Evolutionary conservation across 2,888 invertebrate species (phyloP).

Genomic region (Leptinotarsa peninsularis): DNA sequence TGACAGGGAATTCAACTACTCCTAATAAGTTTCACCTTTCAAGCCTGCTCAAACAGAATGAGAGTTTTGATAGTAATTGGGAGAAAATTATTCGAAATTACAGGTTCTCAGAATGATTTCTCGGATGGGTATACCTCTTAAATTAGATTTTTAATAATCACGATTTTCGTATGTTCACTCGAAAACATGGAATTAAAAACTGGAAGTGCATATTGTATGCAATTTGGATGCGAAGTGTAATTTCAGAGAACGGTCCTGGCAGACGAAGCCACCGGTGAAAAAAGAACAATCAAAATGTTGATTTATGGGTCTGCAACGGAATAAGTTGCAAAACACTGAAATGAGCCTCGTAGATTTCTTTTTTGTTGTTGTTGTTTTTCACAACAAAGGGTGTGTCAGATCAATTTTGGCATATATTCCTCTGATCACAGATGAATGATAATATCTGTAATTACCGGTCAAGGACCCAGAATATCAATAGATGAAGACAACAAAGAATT

Average conservation of each 20-base stretch:
- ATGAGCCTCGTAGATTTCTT: too few species aligned
- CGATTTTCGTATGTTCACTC: slow-evolving; percentile 13
- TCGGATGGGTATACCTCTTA: slow-evolving; percentile 13
- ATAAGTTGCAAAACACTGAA: too few species aligned
- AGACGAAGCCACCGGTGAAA: not conserved
- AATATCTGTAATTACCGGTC: too few species aligned
- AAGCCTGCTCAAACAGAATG: slow-evolving; percentile 20
- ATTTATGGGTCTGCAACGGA: not conserved
- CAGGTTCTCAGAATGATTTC: slow-evolving; percentile 11
- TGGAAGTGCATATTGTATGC: slow-evolving; percentile 19
- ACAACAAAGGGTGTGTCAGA: too few species aligned
- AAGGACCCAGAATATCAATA: too few species aligned
- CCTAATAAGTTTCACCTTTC: slow-evolving; percentile 17
- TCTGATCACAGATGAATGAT: too few species aligned
- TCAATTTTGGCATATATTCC: too few species aligned
- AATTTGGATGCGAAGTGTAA: slow-evolving; percentile 19
- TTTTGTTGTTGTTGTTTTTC: too few species aligned
- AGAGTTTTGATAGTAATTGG: slow-evolving; percentile 24
- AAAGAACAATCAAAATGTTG: not conserved
- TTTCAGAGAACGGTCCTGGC: not conserved
- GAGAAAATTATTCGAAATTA: slow-evolving; percentile 23
- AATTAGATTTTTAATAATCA: slow-evolving; percentile 22
- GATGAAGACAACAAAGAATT: too few species aligned
- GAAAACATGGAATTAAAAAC: slow-evolving; percentile 14
- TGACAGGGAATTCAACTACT: slow-evolving; percentile 9